phyloP scores from a whole-genome alignment of 2,113 vertebrate species.

The Mobula hypostoma region DNA sequence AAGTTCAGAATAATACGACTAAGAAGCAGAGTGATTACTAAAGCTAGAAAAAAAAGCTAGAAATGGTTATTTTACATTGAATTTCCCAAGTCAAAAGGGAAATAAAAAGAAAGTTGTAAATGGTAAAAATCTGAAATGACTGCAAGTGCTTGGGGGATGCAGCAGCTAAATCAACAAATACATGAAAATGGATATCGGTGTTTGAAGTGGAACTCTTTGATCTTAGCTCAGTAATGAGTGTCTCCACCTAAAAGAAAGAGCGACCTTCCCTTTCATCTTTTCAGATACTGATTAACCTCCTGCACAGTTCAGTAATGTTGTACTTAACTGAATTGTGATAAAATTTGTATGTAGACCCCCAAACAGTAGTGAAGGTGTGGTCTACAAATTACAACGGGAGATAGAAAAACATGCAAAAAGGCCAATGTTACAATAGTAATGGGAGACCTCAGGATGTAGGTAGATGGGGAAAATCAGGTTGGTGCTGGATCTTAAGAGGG shows the following conservation, averaged over 20 bases:
- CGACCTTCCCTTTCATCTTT: not conserved
- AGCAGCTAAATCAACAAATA: not conserved
- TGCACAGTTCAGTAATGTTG: not conserved
- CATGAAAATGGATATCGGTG: not conserved
- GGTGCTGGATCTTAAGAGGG: too few species aligned
- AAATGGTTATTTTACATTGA: not conserved
- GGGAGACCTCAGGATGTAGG: too few species aligned
- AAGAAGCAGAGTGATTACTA: not conserved
- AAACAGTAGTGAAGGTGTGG: too few species aligned
- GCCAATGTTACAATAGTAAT: too few species aligned
- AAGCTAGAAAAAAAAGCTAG: not conserved
- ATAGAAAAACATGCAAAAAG: too few species aligned
- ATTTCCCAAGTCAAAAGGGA: not conserved
- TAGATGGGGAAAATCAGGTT: too few species aligned
- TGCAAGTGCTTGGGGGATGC: not conserved
- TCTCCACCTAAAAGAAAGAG: too few species aligned
- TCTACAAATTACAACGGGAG: too few species aligned
- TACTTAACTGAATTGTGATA: too few species aligned
- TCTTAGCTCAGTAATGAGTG: not conserved
- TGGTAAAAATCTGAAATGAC: not conserved
- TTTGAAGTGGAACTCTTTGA: not conserved
- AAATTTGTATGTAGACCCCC: too few species aligned
- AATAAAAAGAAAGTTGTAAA: not conserved
- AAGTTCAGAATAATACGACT: not conserved
- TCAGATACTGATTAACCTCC: not conserved